phyloP scores from a whole-genome alignment of 2,797 vertebrate species.

The Ispidina picta region DNA sequence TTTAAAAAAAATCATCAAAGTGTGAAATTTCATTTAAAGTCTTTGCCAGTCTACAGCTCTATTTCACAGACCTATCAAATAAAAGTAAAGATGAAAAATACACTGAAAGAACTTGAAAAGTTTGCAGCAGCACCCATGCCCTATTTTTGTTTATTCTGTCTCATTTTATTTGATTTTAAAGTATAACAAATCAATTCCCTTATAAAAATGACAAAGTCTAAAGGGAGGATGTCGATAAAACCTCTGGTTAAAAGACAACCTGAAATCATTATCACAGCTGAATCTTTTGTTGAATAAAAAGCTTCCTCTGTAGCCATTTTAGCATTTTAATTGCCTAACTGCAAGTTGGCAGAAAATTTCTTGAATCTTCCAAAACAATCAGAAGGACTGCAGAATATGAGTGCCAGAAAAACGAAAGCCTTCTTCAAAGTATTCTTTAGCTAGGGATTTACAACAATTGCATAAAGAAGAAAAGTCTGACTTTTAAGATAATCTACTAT shows the following conservation, averaged over 20 bases:
- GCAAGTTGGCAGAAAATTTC: slow-evolving; percentile 71
- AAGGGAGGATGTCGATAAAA: slow-evolving; percentile 46
- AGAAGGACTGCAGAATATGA: slow-evolving; percentile 75
- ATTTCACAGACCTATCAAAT: slow-evolving; percentile 86
- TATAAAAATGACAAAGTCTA: slow-evolving; percentile 67
- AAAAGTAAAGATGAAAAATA: slow-evolving; percentile 83
- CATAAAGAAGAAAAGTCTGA: slow-evolving; percentile 80
- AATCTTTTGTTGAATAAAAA: slow-evolving; percentile 67
- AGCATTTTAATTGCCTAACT: slow-evolving; percentile 73
- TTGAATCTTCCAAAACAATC: slow-evolving; percentile 78
- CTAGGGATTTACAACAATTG: slow-evolving; percentile 80
- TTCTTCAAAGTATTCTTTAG: slow-evolving; percentile 80
- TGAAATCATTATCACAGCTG: slow-evolving; percentile 67
- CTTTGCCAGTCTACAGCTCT: slow-evolving; percentile 81
- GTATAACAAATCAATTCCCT: slow-evolving; percentile 75
- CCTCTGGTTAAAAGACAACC: slow-evolving; percentile 59
- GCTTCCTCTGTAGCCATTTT: slow-evolving; percentile 62
- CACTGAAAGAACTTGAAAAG: slow-evolving; percentile 78
- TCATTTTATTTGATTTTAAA: slow-evolving; percentile 78
- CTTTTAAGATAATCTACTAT: slow-evolving; percentile 90
- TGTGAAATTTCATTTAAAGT: slow-evolving; percentile 92
- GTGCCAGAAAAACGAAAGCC: slow-evolving; percentile 76
- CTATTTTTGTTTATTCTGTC: slow-evolving; percentile 78
- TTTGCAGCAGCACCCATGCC: slow-evolving; percentile 71
- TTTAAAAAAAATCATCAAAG: slow-evolving; percentile 94